These are phyloP conservation scores for Atethmia centrago DNA, from an alignment of 2,888 invertebrate species.

Conservation along the genomic window DNA sequence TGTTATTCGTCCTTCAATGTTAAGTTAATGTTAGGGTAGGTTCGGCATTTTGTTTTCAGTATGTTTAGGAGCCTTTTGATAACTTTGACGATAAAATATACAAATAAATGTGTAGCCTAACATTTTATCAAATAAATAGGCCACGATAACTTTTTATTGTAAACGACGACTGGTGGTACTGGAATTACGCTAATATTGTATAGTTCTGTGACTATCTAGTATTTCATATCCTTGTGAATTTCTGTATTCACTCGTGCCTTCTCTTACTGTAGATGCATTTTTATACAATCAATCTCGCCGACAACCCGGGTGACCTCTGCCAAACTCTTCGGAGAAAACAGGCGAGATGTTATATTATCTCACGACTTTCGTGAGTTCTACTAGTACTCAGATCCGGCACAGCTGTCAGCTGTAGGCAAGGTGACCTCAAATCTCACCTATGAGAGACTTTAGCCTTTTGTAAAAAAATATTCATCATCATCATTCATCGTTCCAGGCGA, in stretches of 20 bases:
- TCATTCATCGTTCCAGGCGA: background rate
- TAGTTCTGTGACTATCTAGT: background rate
- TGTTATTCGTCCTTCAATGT: constrained; percentile 35
- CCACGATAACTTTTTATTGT: background rate
- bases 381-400: background rate
- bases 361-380: background rate
- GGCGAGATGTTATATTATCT: background rate
- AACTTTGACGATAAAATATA: background rate
- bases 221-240: background rate
- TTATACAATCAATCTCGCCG: background rate
- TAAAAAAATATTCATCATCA: background rate
- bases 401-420: background rate
- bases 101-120: background rate
- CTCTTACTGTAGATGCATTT: background rate
- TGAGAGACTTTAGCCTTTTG: background rate
- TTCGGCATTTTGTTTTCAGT: constrained; percentile 39
- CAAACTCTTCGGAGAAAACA: background rate
- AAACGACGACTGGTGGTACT: background rate
- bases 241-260: no score
- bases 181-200: background rate
- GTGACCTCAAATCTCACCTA: background rate
- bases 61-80: constrained; percentile 13
- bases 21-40: constrained; percentile 42
- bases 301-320: background rate
- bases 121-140: constrained; percentile 5